A percentile compares a stretch with the other conserved stretches of the same genome.
These are phyloP conservation scores for Leistus spinibarbis DNA, from an alignment of 2,888 invertebrate species.

Conservation along the genomic window DNA sequence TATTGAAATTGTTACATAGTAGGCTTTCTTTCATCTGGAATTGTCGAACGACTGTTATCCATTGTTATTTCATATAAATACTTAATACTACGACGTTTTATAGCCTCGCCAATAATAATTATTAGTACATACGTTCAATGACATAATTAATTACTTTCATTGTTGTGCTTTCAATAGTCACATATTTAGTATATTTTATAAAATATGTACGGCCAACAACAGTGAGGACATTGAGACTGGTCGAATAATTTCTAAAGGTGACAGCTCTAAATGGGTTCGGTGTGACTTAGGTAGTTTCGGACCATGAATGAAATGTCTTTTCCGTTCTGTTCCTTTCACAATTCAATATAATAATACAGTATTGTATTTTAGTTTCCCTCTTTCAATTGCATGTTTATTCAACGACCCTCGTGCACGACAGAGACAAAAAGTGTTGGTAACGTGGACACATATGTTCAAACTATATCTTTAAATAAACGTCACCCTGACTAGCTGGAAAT, in stretches of 20 bases:
- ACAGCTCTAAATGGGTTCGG: constrained; percentile 18
- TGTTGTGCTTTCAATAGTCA: no score
- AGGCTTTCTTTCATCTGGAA: not conserved
- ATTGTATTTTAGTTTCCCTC: constrained; percentile 3
- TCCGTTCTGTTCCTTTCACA: constrained; percentile 6
- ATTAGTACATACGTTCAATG: no score
- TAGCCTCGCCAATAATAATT: no score
- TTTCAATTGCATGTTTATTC: constrained; percentile 17
- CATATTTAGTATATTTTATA: no score
- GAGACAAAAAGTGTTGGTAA: not conserved
- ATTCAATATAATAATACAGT: constrained; percentile 31
- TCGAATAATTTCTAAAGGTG: constrained; percentile 19
- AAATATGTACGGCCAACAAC: no score
- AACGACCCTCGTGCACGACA: not conserved
- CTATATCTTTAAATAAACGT: constrained; percentile 32
- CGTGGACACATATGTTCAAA: not conserved
- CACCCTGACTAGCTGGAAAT: not conserved
- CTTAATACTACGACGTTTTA: no score
- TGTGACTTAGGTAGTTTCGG: constrained; percentile 10
- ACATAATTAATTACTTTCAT: no score
- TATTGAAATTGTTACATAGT: not conserved
- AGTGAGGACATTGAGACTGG: no score
- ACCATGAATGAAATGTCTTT: constrained; percentile 33
- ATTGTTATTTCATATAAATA: not conserved
- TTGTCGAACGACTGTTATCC: not conserved